Evolutionary conservation across 2,113 vertebrate species (phyloP).

Genomic region (Bubo blakistoni): DNA sequence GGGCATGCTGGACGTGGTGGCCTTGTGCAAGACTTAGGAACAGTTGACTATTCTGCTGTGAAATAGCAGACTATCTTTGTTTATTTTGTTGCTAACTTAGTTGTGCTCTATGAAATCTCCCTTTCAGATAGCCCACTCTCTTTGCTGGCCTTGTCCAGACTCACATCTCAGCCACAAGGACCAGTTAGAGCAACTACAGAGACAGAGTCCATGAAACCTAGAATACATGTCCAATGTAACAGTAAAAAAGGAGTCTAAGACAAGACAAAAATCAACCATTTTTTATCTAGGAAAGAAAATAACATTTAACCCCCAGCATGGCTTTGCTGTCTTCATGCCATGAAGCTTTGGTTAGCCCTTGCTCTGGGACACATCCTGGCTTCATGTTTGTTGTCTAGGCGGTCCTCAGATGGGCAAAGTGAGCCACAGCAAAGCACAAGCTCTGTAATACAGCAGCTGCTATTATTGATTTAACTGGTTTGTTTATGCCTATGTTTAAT

Average conservation of each 20-base stretch:
- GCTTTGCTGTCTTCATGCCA: background rate
- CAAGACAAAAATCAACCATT: background rate
- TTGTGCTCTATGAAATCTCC: background rate
- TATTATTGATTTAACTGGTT: slow-evolving; percentile 69
- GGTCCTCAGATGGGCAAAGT: background rate
- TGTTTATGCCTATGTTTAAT: slow-evolving; percentile 75
- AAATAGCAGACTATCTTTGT: background rate
- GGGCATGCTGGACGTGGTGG: background rate
- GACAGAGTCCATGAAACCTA: background rate
- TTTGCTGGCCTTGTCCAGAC: background rate
- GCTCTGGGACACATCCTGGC: background rate
- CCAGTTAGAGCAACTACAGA: background rate
- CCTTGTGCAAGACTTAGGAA: background rate
- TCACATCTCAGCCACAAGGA: background rate
- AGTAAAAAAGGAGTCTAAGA: background rate
- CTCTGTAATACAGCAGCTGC: slow-evolving; percentile 38
- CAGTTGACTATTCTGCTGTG: background rate
- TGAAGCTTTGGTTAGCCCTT: background rate
- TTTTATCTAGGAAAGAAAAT: background rate
- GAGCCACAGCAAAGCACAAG: slow-evolving; percentile 2
- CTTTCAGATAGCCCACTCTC: background rate
- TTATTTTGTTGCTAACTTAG: background rate
- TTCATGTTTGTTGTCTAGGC: background rate
- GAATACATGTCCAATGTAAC: background rate
- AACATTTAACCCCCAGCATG: background rate